Evolutionary conservation across 1,140 invertebrate species (phyloP).

Genomic region (Drosophila kohkoa): DNA sequence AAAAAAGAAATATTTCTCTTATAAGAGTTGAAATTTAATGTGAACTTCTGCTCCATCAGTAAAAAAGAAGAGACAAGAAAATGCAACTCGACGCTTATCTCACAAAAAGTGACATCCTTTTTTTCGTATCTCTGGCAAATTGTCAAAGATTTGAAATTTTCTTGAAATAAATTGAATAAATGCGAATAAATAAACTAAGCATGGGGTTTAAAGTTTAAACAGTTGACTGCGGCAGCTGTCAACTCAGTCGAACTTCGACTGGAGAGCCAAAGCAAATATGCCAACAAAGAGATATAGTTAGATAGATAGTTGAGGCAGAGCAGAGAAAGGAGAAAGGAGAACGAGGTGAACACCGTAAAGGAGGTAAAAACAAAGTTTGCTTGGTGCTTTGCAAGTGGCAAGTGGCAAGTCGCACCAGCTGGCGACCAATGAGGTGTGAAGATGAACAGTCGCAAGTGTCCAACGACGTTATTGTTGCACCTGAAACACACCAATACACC

Average conservation of each 20-base stretch:
- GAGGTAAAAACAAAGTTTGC: slow-evolving; percentile 44
- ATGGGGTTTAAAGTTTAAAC: slow-evolving; percentile 32
- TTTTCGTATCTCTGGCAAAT: neutral
- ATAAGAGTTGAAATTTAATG: neutral
- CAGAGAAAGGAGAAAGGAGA: neutral
- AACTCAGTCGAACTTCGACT: slow-evolving; percentile 22
- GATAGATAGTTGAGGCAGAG: slow-evolving; percentile 17
- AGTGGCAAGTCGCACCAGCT: slow-evolving; percentile 71
- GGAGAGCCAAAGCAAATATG: slow-evolving; percentile 44
- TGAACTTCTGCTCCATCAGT: neutral
- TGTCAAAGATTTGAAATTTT: slow-evolving; percentile 11
- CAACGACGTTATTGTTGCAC: slow-evolving; percentile 65
- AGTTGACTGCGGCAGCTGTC: slow-evolving; percentile 36
- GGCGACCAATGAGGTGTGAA: slow-evolving; percentile 78
- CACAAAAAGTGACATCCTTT: neutral
- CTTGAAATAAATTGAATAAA: slow-evolving; percentile 19
- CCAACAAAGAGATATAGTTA: slow-evolving; percentile 41
- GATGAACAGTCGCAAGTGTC: slow-evolving; percentile 81
- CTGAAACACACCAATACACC: slow-evolving; percentile 37
- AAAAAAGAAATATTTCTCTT: neutral
- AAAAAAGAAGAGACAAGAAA: neutral
- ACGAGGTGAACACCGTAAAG: neutral
- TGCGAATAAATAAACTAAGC: slow-evolving; percentile 28
- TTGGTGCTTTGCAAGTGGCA: slow-evolving; percentile 54
- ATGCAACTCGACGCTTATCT: neutral